Evolutionary conservation across 1,140 invertebrate genomes (phyloP).

Genomic region (Orussus abietinus): DNA sequence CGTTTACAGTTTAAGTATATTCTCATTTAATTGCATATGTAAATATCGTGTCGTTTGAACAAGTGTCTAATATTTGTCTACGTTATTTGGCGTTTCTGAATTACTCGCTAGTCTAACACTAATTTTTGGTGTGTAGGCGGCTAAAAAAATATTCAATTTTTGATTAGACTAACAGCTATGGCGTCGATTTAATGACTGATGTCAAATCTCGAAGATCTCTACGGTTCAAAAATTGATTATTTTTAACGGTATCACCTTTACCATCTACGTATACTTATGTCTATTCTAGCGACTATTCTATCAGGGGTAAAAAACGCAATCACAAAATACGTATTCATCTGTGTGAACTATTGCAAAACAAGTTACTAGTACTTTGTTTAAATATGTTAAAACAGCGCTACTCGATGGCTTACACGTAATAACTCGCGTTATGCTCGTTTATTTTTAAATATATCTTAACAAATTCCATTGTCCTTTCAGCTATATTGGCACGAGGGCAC

Average conservation of each 20-base stretch:
- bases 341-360: background rate
- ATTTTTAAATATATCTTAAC: too few relatives aligned
- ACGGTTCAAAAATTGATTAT: slow-evolving; percentile 30
- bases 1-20: background rate
- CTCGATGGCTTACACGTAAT: too few relatives aligned
- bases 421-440: too few relatives aligned
- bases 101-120: slow-evolving; percentile 23
- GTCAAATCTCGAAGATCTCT: background rate
- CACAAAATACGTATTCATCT: slow-evolving; percentile 33
- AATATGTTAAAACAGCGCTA: too few relatives aligned
- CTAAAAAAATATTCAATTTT: slow-evolving; percentile 35
- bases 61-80: slow-evolving; percentile 23
- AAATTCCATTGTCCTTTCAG: slow-evolving; percentile 8
- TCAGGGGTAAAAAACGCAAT: slow-evolving; percentile 34
- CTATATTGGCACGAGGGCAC: slow-evolving; percentile 25
- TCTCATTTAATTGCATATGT: background rate
- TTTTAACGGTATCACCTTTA: slow-evolving; percentile 17
- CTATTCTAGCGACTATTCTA: slow-evolving; percentile 19
- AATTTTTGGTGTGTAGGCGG: slow-evolving; percentile 14
- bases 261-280: slow-evolving; percentile 14
- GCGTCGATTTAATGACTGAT: slow-evolving; percentile 24
- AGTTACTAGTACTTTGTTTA: background rate
- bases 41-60: slow-evolving; percentile 1
- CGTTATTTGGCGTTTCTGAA: slow-evolving; percentile 30
- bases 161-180: slow-evolving; percentile 22